Conservation (phyloP, 64 coral and sea anemone species). For the Stichodactyla mertensii region DNA sequence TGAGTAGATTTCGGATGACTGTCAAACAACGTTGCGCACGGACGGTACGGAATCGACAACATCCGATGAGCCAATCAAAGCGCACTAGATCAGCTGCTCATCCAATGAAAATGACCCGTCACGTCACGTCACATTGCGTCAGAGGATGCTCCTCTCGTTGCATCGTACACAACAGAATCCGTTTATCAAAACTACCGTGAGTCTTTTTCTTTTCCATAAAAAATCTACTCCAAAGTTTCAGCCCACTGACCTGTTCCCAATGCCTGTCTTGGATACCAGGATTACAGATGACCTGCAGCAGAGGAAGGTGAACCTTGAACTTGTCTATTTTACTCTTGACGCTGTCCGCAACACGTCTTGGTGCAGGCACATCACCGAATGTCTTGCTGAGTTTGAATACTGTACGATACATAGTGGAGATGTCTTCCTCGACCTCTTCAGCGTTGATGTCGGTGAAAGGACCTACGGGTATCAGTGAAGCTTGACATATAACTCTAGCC, state of each 20-base stretch:
- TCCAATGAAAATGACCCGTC: too few species aligned
- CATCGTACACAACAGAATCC: too few species aligned
- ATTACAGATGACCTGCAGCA: conserved; percentile 86
- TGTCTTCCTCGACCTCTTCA: conserved; percentile 92
- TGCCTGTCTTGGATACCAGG: conserved; percentile 81
- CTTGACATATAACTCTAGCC: too few species aligned
- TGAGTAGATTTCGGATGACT: too few species aligned
- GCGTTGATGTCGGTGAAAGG: conserved; percentile 94
- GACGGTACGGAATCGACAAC: too few species aligned
- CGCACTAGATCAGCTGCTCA: too few species aligned
- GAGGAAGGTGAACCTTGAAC: conserved; percentile 85
- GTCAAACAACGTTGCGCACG: too few species aligned
- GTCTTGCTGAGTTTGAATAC: conserved; percentile 90
- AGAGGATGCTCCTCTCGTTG: too few species aligned
- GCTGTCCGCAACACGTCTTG: conserved; percentile 73
- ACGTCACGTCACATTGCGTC: too few species aligned
- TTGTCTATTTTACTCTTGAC: conserved; percentile 89
- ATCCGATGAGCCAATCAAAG: too few species aligned
- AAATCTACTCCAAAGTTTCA: background rate
- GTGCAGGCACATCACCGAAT: conserved; percentile 69
- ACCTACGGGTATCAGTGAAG: conserved; percentile 22
- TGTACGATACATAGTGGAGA: conserved; percentile 70
- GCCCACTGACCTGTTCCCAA: conserved; percentile 65
- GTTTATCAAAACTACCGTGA: too few species aligned
- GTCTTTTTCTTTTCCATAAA: background rate